Evolutionary conservation across 2,888 invertebrate genomes (phyloP), one percentile per base, ranked within the genome.

Genomic region (Frankliniella intonsa): DNA sequence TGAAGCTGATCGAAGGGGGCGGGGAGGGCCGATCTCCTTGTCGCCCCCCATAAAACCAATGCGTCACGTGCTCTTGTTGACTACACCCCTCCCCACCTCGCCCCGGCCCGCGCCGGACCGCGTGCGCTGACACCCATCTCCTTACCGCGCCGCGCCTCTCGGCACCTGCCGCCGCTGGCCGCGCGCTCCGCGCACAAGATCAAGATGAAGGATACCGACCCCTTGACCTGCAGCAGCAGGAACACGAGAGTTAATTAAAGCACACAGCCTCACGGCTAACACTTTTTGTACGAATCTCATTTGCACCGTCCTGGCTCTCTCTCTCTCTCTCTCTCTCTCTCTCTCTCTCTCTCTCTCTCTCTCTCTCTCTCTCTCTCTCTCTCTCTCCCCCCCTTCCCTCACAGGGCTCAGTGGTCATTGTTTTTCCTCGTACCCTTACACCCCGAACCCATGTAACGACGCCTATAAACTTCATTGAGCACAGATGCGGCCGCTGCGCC

Each of bases 241-340:
- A 25, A 76, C 69, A 76, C 12, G 69, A 25, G 69, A 22, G 69
- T 76, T 76, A 76, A 76, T 76, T 76, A 76, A 76, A 76, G 69
- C 69, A 76, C 62, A 62, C 62, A n/a, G 55, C 14, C 55, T 55
- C 14, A 12, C 55, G 55, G 55, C 55, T 17, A 17, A 76, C 69
- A 76, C 69, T 76, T 76, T 76, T 76, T 76, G 69, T 76, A 76
- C 69, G 69, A 76, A 76, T 76, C 69, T 76, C 69, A 76, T 76
- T 76, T 76, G 69, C 69, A 76, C 69, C 69, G 69, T 76, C 25
- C 22, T 12, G 22, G 69, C 1, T 10, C 25, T 12, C n/a, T 12
- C 25, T 12, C 69, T 17, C 62, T 17, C 62, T 17, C 62, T 25
- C 69, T 25, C 25, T 25, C 25, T 25, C 69, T 25, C 22, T 25